Evolutionary conservation across 2,888 invertebrate genomes (phyloP).

Genomic region (Metallyticus violacea): DNA sequence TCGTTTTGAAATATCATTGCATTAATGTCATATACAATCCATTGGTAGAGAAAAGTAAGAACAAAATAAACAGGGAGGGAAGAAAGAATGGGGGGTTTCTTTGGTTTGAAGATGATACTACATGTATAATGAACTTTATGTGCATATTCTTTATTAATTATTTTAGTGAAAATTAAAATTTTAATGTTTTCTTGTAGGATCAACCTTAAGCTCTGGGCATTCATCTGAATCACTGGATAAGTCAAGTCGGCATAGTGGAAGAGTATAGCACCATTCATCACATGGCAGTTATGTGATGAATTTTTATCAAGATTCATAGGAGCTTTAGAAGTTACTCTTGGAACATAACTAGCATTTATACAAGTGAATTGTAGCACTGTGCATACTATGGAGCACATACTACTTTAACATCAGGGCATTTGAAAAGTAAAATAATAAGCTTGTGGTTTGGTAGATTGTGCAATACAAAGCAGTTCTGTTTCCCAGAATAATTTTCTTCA

Average conservation of each 20-base stretch:
- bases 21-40: no score
- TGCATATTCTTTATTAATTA: conserved; percentile 37
- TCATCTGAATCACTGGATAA: conserved; percentile 57
- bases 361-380: no score
- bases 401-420: not conserved
- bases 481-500: not conserved
- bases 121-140: no score
- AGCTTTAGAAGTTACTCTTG: not conserved
- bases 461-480: not conserved
- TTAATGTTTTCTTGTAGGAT: conserved; percentile 46
- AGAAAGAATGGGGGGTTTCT: no score
- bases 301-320: not conserved
- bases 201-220: conserved; percentile 60
- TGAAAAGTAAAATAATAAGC: not conserved
- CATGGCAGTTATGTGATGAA: not conserved
- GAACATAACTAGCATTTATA: not conserved
- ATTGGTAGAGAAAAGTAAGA: no score
- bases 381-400: not conserved
- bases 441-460: not conserved
- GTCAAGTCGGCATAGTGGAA: conserved; percentile 30
- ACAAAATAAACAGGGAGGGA: no score
- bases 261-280: conserved; percentile 21
- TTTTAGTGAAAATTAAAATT: not conserved
- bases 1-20: no score
- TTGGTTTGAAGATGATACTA: no score